These are phyloP conservation scores for Theristicus caerulescens DNA, from an alignment of 2,113 vertebrate species.

Conservation along the genomic window DNA sequence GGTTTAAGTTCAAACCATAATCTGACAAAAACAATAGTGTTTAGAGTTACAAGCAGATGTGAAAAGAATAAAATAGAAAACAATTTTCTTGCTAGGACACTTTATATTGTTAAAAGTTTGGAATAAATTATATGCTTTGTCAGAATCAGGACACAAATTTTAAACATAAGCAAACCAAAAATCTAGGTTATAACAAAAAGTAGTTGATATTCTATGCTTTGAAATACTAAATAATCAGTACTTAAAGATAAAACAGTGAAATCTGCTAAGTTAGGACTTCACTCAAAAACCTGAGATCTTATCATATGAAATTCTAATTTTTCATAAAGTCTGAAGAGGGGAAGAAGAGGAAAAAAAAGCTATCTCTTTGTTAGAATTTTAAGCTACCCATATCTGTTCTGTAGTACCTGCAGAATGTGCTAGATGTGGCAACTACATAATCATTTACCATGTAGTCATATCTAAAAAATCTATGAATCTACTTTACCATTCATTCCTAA, in stretches of 20 bases:
- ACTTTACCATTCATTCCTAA: not conserved
- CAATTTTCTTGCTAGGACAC: not conserved
- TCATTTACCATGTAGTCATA: not conserved
- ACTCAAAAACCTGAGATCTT: not conserved
- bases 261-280: not conserved
- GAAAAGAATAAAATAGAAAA: slow-evolving; percentile 51
- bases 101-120: slow-evolving; percentile 41
- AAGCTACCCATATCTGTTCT: not conserved
- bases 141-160: not conserved
- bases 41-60: slow-evolving; percentile 62
- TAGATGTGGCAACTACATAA: not conserved
- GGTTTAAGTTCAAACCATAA: slow-evolving; percentile 47
- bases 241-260: not conserved
- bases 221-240: not conserved
- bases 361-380: not conserved
- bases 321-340: not conserved
- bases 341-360: not conserved
- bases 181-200: not conserved
- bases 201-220: not conserved
- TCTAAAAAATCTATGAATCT: not conserved
- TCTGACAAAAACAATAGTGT: slow-evolving; percentile 39
- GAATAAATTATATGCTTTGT: slow-evolving; percentile 46
- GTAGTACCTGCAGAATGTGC: not conserved
- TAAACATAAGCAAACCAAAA: not conserved
- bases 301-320: not conserved